phyloP scores from a whole-genome alignment of 2,797 vertebrate genomes.

The Agapornis canus region DNA sequence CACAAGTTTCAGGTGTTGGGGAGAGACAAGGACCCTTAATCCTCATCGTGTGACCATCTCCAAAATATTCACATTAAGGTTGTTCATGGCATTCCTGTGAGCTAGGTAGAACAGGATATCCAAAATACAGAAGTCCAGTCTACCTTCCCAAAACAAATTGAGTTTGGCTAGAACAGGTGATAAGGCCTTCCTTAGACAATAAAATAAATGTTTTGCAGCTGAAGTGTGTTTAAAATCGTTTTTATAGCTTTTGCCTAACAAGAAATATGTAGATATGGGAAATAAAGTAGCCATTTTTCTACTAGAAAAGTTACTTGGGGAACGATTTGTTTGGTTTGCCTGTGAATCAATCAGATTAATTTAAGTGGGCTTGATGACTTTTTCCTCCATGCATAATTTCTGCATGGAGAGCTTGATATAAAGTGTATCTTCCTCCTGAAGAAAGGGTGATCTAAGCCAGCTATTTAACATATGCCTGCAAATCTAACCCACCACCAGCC shows the following conservation, averaged over 20 bases:
- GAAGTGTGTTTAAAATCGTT: not conserved
- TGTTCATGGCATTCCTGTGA: not conserved
- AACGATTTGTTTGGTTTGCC: not conserved
- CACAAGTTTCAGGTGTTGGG: not conserved
- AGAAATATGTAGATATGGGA: not conserved
- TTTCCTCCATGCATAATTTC: not conserved
- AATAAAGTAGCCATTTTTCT: not conserved
- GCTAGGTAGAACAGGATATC: not conserved
- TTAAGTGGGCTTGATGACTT: not conserved
- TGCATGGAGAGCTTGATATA: not conserved
- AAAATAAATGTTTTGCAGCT: not conserved
- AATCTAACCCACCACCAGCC: not conserved
- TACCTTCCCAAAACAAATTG: not conserved
- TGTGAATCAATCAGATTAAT: not conserved
- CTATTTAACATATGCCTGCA: not conserved
- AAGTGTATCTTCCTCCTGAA: not conserved
- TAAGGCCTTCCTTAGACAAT: not conserved
- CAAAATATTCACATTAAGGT: not conserved
- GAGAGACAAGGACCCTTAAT: not conserved
- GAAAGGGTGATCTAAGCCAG: not conserved
- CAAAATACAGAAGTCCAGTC: not conserved
- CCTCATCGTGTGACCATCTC: not conserved
- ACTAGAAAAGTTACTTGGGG: not conserved
- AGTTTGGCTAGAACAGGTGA: not conserved
- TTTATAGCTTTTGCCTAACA: not conserved